Percentiles rank a stretch among this genome's conserved stretches.
Conservation (phyloP, 2,113 vertebrate genomes). For the Hemicordylus capensis region DNA sequence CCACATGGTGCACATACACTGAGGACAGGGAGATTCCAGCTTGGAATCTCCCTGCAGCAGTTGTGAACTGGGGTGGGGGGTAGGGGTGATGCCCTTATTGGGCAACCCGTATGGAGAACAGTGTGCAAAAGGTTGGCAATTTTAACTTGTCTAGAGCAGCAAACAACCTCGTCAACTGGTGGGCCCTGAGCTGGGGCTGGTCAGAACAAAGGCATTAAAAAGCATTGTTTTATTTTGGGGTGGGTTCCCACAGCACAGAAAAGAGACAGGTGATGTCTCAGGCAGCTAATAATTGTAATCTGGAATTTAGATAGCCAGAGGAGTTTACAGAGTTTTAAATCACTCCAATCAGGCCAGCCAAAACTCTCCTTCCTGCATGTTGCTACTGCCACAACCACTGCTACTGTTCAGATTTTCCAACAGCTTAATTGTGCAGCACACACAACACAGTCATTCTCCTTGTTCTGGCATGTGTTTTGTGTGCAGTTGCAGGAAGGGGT, state of each 20-base stretch:
- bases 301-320: conserved; percentile 54
- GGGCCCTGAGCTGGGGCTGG: too few species aligned
- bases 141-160: neutral
- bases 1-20: too few species aligned
- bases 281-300: conserved; percentile 36
- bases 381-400: neutral
- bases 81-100: too few species aligned
- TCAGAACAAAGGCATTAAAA: neutral
- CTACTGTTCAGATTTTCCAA: too few species aligned
- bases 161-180: neutral
- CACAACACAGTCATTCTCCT: neutral
- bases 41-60: too few species aligned
- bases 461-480: neutral
- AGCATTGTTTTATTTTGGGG: conserved; percentile 52
- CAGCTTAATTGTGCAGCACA: neutral
- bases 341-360: neutral
- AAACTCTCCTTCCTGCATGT: conserved; percentile 58
- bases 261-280: conserved; percentile 41
- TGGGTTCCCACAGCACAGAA: conserved; percentile 21
- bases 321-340: conserved; percentile 63
- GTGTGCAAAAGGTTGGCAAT: too few species aligned
- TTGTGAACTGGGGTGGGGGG: too few species aligned
- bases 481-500: neutral
- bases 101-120: too few species aligned
- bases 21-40: too few species aligned